phyloP scores from a whole-genome alignment of 2,113 vertebrate genomes.

The Brachyhypopomus occidentalis region DNA sequence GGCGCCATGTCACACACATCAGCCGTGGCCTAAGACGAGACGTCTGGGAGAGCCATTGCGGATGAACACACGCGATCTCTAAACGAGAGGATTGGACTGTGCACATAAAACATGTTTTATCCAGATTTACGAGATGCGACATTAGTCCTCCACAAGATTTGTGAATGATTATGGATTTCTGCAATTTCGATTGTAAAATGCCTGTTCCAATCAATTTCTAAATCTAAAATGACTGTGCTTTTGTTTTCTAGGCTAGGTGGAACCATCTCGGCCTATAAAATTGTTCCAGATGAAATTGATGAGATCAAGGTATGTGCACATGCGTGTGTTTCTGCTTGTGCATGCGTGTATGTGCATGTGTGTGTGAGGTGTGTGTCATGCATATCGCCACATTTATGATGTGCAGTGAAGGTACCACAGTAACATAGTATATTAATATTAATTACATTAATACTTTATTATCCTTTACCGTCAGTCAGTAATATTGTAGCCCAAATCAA shows the following conservation, averaged over 20 bases:
- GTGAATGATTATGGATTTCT: neutral
- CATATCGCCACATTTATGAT: no score
- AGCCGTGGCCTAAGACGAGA: neutral
- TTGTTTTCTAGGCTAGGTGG: constrained; percentile 91
- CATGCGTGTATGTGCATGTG: no score
- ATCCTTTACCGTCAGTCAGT: no score
- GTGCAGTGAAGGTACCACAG: no score
- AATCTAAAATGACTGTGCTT: constrained; percentile 56
- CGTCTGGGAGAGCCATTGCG: neutral
- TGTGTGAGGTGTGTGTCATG: neutral
- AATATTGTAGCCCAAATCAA: no score
- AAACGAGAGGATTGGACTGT: no score
- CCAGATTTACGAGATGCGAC: no score
- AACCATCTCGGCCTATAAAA: constrained; percentile 97
- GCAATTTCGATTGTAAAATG: neutral
- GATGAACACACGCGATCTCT: neutral
- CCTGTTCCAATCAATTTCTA: constrained; percentile 29
- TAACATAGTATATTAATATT: no score
- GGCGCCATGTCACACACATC: constrained; percentile 52
- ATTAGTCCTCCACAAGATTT: no score
- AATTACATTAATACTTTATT: no score
- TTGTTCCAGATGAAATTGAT: constrained; percentile 98
- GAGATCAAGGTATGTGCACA: constrained; percentile 92
- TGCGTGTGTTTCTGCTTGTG: constrained; percentile 39
- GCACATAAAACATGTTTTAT: no score